A percentile compares a stretch with the other conserved stretches of the same genome.
Conservation (phyloP, 2,888 invertebrate species). For the Lordiphosa fenestrarum region DNA sequence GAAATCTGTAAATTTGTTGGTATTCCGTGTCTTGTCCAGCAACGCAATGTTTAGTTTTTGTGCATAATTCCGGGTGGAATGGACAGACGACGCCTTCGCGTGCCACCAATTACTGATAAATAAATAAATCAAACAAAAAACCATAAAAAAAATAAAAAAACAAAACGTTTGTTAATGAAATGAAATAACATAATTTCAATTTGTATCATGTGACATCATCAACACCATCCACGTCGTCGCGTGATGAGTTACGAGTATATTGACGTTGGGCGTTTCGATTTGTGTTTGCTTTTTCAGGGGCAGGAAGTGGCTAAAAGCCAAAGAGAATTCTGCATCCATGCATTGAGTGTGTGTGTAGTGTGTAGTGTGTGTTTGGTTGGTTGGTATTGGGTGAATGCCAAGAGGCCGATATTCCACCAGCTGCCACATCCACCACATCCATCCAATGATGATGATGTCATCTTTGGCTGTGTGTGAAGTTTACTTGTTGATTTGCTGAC, state of each 20-base stretch:
- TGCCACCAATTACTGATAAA: conserved; percentile 48
- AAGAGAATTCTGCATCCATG: conserved; percentile 7
- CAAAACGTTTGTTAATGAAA: conserved; percentile 12
- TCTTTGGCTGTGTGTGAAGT: conserved; percentile 2
- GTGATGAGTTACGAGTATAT: too few relatives aligned
- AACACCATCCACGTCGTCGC: conserved; percentile 9
- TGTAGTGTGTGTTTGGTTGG: conserved; percentile 22
- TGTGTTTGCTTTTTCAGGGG: neutral
- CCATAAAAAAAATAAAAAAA: neutral
- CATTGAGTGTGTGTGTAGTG: conserved; percentile 1
- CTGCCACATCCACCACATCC: conserved; percentile 4
- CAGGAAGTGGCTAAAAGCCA: conserved; percentile 10
- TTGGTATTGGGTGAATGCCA: conserved; percentile 35
- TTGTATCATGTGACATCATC: conserved; percentile 63
- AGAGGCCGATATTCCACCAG: conserved; percentile 21
- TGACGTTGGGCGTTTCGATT: too few relatives aligned
- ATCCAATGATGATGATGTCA: conserved; percentile 4
- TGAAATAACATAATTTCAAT: conserved; percentile 39
- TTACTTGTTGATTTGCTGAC: conserved; percentile 2
- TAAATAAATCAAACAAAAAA: conserved; percentile 48
- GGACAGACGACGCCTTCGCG: conserved; percentile 43
- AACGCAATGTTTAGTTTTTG: too few relatives aligned
- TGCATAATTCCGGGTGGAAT: too few relatives aligned
- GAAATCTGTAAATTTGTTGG: too few relatives aligned
- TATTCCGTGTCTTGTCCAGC: too few relatives aligned